These are phyloP conservation scores for Alaudala cheleensis DNA, from an alignment of 2,113 vertebrate genomes.

Conservation along the genomic window DNA sequence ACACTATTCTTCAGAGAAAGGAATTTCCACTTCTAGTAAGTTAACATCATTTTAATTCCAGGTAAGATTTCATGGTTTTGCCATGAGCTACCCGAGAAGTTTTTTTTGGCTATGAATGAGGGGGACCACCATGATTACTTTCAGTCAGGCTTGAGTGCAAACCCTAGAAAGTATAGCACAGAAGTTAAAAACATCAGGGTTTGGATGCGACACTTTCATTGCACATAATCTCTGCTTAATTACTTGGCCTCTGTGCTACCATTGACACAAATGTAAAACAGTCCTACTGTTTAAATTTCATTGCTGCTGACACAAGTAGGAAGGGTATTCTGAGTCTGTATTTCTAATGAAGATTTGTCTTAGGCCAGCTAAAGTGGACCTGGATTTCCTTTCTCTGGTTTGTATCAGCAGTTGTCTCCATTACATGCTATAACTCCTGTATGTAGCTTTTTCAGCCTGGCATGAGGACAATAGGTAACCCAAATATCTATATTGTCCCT, in stretches of 20 bases:
- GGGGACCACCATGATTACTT: neutral
- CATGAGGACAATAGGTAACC: conserved; percentile 47
- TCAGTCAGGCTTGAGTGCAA: conserved; percentile 1
- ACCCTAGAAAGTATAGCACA: neutral
- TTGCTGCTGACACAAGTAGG: conserved; percentile 16
- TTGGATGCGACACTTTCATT: neutral
- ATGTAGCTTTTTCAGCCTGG: conserved; percentile 51
- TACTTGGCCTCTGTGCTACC: conserved; percentile 11
- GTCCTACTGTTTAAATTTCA: neutral
- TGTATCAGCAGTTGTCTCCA: conserved; percentile 58
- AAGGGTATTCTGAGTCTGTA: neutral
- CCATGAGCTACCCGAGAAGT: neutral
- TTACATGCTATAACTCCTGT: conserved; percentile 49
- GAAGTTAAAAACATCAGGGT: conserved; percentile 43
- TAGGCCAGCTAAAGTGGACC: conserved; percentile 6
- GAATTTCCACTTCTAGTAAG: conserved; percentile 9
- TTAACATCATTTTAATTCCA: conserved; percentile 45
- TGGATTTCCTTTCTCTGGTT: conserved; percentile 40
- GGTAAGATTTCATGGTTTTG: conserved; percentile 28
- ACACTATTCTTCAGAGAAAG: neutral
- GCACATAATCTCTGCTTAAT: conserved; percentile 39
- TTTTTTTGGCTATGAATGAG: neutral
- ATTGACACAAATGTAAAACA: conserved; percentile 42
- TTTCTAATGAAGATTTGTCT: conserved; percentile 35
- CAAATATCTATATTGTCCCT: conserved; percentile 70